A percentile compares a stretch with the other conserved stretches of the same genome.
Evolutionary conservation across 2,113 vertebrate species (phyloP).

Genomic region (Ciconia boyciana): DNA sequence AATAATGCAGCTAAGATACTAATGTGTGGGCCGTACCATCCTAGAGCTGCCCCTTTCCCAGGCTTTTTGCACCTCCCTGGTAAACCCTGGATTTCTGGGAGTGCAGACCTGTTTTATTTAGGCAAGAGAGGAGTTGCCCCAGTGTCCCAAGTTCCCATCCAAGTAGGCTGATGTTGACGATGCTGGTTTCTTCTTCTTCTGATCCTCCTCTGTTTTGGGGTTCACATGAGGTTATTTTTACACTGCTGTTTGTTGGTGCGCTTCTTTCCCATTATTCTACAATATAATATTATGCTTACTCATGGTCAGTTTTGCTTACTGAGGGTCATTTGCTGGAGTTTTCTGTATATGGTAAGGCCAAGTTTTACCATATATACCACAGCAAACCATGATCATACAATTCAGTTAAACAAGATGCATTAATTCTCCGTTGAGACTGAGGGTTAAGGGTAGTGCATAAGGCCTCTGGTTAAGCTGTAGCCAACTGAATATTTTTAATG

Average conservation of each 20-base stretch:
- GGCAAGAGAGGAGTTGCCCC: neutral
- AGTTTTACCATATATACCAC: neutral
- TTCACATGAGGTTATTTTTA: neutral
- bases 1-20: neutral
- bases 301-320: neutral
- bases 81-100: neutral
- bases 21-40: neutral
- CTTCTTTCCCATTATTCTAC: neutral
- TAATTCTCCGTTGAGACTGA: neutral
- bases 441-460: neutral
- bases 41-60: neutral
- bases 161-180: neutral
- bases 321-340: neutral
- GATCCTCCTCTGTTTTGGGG: neutral
- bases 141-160: neutral
- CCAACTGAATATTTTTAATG: neutral
- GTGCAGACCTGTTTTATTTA: neutral
- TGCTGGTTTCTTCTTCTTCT: neutral
- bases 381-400: neutral
- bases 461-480: neutral
- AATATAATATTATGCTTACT: neutral
- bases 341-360: neutral
- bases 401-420: neutral
- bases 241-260: fast-evolving
- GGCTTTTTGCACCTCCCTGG: neutral